Evolutionary conservation across 1,140 invertebrate genomes (phyloP), one percentile per base, ranked within the genome.

Genomic region (Druon quercuslanigerum): DNA sequence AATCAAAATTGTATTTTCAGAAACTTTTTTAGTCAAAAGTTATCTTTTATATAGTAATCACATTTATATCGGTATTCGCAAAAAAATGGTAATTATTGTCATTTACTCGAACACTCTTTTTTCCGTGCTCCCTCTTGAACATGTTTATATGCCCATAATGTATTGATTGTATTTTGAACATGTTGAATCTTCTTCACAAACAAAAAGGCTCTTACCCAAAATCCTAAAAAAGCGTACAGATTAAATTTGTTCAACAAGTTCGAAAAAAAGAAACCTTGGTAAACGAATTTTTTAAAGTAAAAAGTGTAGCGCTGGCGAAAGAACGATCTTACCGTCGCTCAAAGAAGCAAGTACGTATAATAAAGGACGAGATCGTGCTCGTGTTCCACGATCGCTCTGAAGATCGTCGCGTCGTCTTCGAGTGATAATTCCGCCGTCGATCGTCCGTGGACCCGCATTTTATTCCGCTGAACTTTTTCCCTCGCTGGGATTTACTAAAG

Each of bases 391-490:
- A 82, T 75, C 80, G 54, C 19, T 19, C 81, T 82, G 85, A 86
- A 87, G 76, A 85, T 72, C 80, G 46, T 76, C 57, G 75, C 79
- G 50, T 76, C 57, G 75, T 54, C 60, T 84, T 73, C 77, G 57
- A 81, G 76, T 79, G 84, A 83, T 83, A 87, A 87, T 87, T 87
- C 85, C 82, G 82, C 73, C 79, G 80, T 80, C 81, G 80, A 78
- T 82, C 75, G 76, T 78, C 72, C 73, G 73, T 46, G 60, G 77
- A 80, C 75, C 76, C 79, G 84, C 84, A 85, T 87, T 81, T 79
- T 86, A 88, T 88, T 88, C 85, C 83, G 83, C 82, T 87, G 82
- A 78, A 77, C 87, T 90, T 90, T 90, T 90, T 90, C 86, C 86
- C 78, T 77, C 74, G 40, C 77, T 84, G 79, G 85, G 87, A 86